Evolutionary conservation across 1,140 invertebrate genomes (phyloP).

Genomic region (Vollenhovia emeryi): DNA sequence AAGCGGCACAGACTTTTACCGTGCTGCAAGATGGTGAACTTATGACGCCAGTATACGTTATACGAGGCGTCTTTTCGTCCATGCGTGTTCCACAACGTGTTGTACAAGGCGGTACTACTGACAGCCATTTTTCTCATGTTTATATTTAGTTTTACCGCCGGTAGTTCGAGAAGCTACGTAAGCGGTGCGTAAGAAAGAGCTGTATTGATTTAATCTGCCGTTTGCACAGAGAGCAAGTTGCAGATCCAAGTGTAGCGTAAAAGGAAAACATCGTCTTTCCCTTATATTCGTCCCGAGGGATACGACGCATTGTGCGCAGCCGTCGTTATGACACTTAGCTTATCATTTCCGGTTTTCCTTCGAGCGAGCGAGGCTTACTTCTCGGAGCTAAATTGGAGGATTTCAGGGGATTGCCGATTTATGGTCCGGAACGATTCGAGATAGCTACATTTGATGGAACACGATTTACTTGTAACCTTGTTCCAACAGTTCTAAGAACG

Average conservation of each 20-base stretch:
- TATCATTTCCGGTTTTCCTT: constrained; percentile 39
- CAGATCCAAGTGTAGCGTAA: background rate
- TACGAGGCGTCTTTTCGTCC: constrained; percentile 49
- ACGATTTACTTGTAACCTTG: constrained; percentile 29
- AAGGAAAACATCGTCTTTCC: background rate
- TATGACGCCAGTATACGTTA: constrained; percentile 52
- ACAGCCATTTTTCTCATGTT: constrained; percentile 41
- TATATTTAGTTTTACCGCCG: constrained; percentile 41
- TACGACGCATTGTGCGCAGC: background rate
- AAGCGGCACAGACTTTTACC: constrained; percentile 39
- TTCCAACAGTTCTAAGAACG: background rate
- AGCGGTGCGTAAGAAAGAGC: constrained; percentile 21
- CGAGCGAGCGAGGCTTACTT: constrained; percentile 5
- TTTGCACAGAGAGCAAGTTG: background rate
- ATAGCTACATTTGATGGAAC: constrained; percentile 24
- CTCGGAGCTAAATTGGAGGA: constrained; percentile 9
- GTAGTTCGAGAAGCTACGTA: background rate
- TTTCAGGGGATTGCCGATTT: constrained; percentile 39
- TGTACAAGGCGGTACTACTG: background rate
- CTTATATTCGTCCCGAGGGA: background rate
- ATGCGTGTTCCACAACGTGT: constrained; percentile 3
- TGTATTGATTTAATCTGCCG: constrained; percentile 44
- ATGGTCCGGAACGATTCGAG: constrained; percentile 31
- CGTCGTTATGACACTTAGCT: constrained; percentile 35
- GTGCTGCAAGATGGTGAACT: constrained; percentile 48